These are phyloP conservation scores for Chymomyza caudatula DNA, from an alignment of 2,888 invertebrate genomes.

Conservation along the genomic window DNA sequence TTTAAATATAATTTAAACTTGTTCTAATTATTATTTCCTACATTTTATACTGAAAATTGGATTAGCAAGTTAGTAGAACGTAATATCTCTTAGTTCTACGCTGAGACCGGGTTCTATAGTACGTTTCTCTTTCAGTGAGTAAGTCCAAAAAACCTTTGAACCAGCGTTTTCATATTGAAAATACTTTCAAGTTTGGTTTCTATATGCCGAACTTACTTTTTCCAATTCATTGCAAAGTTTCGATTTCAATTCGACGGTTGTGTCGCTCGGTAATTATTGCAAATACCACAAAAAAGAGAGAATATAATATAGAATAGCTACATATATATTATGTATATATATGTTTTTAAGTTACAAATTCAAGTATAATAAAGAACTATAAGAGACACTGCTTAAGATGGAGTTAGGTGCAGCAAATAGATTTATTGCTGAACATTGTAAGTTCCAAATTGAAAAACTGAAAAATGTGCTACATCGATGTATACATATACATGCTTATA, in stretches of 20 bases:
- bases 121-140: background rate
- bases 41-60: background rate
- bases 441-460: slow-evolving; percentile 34
- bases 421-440: slow-evolving; percentile 47
- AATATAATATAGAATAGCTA: slow-evolving; percentile 11
- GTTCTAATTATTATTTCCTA: background rate
- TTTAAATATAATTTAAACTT: no score
- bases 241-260: slow-evolving; percentile 59
- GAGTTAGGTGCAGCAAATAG: slow-evolving; percentile 43
- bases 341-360: background rate
- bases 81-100: background rate
- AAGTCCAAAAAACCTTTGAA: background rate
- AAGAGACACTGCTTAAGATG: slow-evolving; percentile 28
- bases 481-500: background rate
- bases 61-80: background rate
- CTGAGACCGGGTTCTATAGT: no score
- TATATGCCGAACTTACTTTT: slow-evolving; percentile 27
- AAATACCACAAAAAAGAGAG: slow-evolving; percentile 5
- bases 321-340: slow-evolving; percentile 10
- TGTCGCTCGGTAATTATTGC: slow-evolving; percentile 22
- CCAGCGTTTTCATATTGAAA: background rate
- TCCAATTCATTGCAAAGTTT: slow-evolving; percentile 46
- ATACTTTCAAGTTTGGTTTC: slow-evolving; percentile 24
- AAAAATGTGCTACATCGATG: background rate
- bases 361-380: background rate